A percentile compares a stretch with the other conserved stretches of the same genome.
Conservation (phyloP, 2,113 vertebrate genomes). For the Takifugu flavidus region DNA sequence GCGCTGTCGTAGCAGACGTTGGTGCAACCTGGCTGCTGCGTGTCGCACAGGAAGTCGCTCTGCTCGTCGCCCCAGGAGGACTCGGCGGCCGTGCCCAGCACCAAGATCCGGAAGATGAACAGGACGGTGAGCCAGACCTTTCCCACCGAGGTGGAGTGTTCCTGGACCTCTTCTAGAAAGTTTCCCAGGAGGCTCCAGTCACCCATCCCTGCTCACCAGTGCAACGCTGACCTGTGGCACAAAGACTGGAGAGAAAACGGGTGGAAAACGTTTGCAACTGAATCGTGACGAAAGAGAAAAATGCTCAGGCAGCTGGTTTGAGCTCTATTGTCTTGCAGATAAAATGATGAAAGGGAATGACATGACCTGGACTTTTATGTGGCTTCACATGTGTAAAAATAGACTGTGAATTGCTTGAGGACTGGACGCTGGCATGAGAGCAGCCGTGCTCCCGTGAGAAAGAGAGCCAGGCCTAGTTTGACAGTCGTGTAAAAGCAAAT, state of each 20-base stretch:
- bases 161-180: conserved; percentile 95
- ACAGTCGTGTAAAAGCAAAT: conserved; percentile 41
- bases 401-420: conserved; percentile 49
- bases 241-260: background rate
- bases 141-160: conserved; percentile 94
- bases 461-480: conserved; percentile 9
- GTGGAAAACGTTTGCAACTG: conserved; percentile 2
- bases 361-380: conserved; percentile 6
- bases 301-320: conserved; percentile 20
- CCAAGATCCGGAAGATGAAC: conserved; percentile 98
- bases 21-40: conserved; percentile 89
- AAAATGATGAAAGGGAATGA: conserved; percentile 15
- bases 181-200: conserved; percentile 97
- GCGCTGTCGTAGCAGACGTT: conserved; percentile 96
- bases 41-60: conserved; percentile 93
- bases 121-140: conserved; percentile 96
- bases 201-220: conserved; percentile 79
- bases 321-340: conserved; percentile 12
- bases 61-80: conserved; percentile 97
- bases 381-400: conserved; percentile 53
- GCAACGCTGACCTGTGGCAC: background rate
- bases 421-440: conserved; percentile 50
- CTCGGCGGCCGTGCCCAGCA: conserved; percentile 91
- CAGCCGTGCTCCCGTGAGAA: conserved; percentile 40
- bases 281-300: background rate